Evolutionary conservation across 2,113 vertebrate species (phyloP).

Genomic region (Hippolais icterina): DNA sequence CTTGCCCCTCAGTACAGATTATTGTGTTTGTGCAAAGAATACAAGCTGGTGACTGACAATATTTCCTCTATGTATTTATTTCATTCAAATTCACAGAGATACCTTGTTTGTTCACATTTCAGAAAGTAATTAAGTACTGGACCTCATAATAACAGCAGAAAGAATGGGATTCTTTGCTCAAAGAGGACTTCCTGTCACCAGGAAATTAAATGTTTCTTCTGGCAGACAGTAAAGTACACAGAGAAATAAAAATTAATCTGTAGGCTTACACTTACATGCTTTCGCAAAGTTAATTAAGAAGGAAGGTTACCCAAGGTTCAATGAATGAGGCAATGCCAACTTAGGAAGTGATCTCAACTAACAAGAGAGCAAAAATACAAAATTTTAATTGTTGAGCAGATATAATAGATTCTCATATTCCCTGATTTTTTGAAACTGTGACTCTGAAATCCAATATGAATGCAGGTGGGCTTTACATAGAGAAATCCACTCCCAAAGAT

Average conservation of each 20-base stretch:
- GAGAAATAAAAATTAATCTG: constrained; percentile 63
- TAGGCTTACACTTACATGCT: constrained; percentile 52
- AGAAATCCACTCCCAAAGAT: not conserved
- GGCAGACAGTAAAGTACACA: constrained; percentile 57
- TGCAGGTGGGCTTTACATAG: not conserved
- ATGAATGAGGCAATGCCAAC: not conserved
- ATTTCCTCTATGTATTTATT: constrained; percentile 48
- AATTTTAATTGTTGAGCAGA: not conserved
- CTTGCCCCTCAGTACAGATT: not conserved
- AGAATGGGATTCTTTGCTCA: constrained; percentile 64
- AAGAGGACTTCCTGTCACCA: constrained; percentile 68
- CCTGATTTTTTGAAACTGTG: not conserved
- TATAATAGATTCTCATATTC: not conserved
- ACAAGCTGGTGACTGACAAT: constrained; percentile 18
- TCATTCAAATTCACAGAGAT: constrained; percentile 30
- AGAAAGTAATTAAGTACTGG: not conserved
- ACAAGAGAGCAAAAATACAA: not conserved
- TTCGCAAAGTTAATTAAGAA: constrained; percentile 69
- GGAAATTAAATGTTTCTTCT: constrained; percentile 79
- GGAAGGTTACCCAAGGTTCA: constrained; percentile 66
- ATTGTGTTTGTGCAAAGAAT: constrained; percentile 10
- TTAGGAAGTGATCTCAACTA: constrained; percentile 29
- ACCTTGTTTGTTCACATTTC: not conserved
- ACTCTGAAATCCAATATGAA: not conserved
- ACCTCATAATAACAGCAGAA: constrained; percentile 59